Conservation (phyloP, 2,888 invertebrate species). For the Ligdia adustata region DNA sequence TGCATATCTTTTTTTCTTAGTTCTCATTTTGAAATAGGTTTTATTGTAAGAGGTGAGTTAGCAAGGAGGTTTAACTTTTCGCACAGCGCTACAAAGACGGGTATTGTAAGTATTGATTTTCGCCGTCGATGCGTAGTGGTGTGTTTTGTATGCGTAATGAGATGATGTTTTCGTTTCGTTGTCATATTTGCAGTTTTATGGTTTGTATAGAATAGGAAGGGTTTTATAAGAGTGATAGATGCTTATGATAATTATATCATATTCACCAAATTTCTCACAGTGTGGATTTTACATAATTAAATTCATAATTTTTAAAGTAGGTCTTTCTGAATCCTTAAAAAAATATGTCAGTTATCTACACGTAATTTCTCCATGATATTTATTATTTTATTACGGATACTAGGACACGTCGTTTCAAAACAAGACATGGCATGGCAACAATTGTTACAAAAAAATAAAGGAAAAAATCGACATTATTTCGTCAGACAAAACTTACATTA, state of each 20-base stretch:
- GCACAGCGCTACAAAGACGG: slow-evolving; percentile 59
- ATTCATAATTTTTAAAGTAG: too few relatives aligned
- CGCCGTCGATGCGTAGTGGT: slow-evolving; percentile 48
- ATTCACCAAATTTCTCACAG: slow-evolving; percentile 38
- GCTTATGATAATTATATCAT: too few relatives aligned
- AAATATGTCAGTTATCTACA: too few relatives aligned
- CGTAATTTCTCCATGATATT: too few relatives aligned
- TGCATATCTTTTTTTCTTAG: slow-evolving; percentile 73
- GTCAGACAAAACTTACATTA: too few relatives aligned
- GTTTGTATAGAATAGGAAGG: slow-evolving; percentile 54
- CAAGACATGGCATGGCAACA: too few relatives aligned
- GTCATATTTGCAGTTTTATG: slow-evolving; percentile 73
- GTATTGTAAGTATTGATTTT: slow-evolving; percentile 60
- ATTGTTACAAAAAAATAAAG: too few relatives aligned
- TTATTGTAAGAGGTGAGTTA: slow-evolving; percentile 22
- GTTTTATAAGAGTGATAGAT: slow-evolving; percentile 58
- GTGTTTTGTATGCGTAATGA: slow-evolving; percentile 68
- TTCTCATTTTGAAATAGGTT: slow-evolving; percentile 23
- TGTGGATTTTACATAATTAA: background rate
- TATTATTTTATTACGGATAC: too few relatives aligned
- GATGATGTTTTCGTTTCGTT: slow-evolving; percentile 77
- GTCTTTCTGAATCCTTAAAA: too few relatives aligned
- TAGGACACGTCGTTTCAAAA: too few relatives aligned
- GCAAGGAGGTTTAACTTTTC: slow-evolving; percentile 58
- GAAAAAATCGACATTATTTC: too few relatives aligned